phyloP scores from a whole-genome alignment of 2,888 invertebrate species.

The Masnerella sp. region DNA sequence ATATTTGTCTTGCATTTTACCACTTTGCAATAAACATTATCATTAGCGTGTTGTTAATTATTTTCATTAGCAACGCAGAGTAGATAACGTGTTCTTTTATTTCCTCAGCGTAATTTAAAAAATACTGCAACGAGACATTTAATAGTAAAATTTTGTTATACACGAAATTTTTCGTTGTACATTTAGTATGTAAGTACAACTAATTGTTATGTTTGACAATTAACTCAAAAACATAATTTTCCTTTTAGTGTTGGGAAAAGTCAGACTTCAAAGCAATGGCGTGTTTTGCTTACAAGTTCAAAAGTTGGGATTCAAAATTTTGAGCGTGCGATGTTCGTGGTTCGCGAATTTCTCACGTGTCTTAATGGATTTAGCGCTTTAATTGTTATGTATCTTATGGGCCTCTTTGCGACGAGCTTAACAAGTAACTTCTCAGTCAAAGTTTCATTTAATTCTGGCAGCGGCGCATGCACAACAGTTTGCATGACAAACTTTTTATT shows the following conservation, averaged over 20 bases:
- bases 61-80: too few relatives aligned
- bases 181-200: too few relatives aligned
- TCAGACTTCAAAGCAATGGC: constrained; percentile 33
- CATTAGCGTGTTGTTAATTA: not conserved
- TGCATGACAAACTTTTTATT: constrained; percentile 22
- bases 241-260: too few relatives aligned
- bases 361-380: constrained; percentile 75
- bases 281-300: constrained; percentile 54
- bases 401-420: constrained; percentile 63
- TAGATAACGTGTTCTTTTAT: not conserved
- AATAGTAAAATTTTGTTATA: too few relatives aligned
- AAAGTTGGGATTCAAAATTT: constrained; percentile 65
- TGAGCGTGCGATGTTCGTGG: constrained; percentile 63
- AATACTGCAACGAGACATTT: too few relatives aligned
- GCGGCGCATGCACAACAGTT: constrained; percentile 3
- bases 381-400: constrained; percentile 74
- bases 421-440: constrained; percentile 33
- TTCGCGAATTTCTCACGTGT: constrained; percentile 62
- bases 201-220: too few relatives aligned
- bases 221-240: too few relatives aligned
- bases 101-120: too few relatives aligned
- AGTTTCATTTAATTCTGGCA: constrained; percentile 9
- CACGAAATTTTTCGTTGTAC: too few relatives aligned
- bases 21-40: constrained; percentile 22
- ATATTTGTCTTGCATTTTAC: constrained; percentile 45